Evolutionary conservation across 2,888 invertebrate genomes (phyloP), one percentile per base, ranked within the genome.

Genomic region (Heliconius aoede): DNA sequence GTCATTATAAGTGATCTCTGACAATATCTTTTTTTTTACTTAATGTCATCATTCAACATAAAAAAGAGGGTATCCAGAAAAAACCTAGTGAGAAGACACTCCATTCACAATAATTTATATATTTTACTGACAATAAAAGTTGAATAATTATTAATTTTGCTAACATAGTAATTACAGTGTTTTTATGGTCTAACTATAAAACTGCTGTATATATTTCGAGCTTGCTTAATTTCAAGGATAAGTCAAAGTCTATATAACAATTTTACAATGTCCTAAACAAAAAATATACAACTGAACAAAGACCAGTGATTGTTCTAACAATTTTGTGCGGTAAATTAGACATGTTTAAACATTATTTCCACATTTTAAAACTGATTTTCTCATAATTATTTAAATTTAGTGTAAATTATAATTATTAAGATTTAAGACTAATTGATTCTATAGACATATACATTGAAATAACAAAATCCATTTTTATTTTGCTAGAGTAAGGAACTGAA

Each of bases 221-320:
- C 64, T 32, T 30, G 51, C 30, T 30, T 21, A 51, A 11, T 69
- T 51, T 69, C 68, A 69, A 69, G 68, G 68, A 55, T 69, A 46
- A 51, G 28, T 69, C 68, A 69, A 69, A 68, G 68, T 68, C 68
- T 68, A 68, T 51, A 24, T 46, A 26, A 68, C 11, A 24, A 65
- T 24, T 65, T 26, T 28, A 68, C 21, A 69, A 69, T 30, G 9
- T 13, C 28, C 51, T 3, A 13, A 69, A 15, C 7, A 51, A 69
- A 69, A 68, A 65, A 36, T 65, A 13, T 36, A 36, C 24, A 13
- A n/a, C 24, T 36, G 32, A 65, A 65, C 65, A 65, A 65, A 65
- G 24, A 36, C 55, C 21, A 55, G n/a, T n/a, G 3, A n/a, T 55
- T n/a, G n/a, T n/a, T 55, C 36, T 65, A 15, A 36, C 36, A 36